Evolutionary conservation across 2,113 vertebrate genomes (phyloP).

Genomic region (Caloenas nicobarica): DNA sequence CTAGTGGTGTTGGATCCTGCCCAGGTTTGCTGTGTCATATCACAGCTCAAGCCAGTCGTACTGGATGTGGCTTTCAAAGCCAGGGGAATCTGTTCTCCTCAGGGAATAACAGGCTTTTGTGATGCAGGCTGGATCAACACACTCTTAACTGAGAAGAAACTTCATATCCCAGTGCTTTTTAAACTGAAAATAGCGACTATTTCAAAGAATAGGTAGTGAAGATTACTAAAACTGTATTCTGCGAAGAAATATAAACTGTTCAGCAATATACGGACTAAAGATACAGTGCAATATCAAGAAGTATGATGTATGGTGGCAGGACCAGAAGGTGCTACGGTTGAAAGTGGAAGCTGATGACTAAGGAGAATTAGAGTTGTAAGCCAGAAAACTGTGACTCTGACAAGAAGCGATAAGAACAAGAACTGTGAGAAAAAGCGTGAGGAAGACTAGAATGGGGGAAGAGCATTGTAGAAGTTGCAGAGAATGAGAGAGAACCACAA

Average conservation of each 20-base stretch:
- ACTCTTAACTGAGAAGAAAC: neutral
- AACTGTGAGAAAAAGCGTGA: neutral
- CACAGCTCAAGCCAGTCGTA: neutral
- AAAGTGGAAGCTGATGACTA: neutral
- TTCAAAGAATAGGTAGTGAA: neutral
- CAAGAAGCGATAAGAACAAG: neutral
- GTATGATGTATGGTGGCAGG: neutral
- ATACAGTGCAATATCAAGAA: neutral
- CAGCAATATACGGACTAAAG: neutral
- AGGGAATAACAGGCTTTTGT: neutral
- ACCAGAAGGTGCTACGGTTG: neutral
- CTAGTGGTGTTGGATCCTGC: no score
- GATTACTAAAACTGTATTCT: neutral
- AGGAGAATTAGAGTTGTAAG: neutral
- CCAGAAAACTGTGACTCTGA: neutral
- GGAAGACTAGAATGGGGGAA: neutral
- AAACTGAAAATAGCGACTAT: neutral
- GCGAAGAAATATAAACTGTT: neutral
- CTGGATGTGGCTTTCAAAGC: neutral
- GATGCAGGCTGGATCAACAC: neutral
- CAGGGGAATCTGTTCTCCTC: neutral
- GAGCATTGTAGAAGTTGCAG: neutral
- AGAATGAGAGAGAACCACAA: rapidly evolving
- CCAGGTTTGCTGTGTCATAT: no score
- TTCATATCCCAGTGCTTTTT: neutral